A percentile compares a stretch with the other conserved stretches of the same genome.
Evolutionary conservation across 2,888 invertebrate species (phyloP).

Genomic region (Petrolisthes manimaculis): DNA sequence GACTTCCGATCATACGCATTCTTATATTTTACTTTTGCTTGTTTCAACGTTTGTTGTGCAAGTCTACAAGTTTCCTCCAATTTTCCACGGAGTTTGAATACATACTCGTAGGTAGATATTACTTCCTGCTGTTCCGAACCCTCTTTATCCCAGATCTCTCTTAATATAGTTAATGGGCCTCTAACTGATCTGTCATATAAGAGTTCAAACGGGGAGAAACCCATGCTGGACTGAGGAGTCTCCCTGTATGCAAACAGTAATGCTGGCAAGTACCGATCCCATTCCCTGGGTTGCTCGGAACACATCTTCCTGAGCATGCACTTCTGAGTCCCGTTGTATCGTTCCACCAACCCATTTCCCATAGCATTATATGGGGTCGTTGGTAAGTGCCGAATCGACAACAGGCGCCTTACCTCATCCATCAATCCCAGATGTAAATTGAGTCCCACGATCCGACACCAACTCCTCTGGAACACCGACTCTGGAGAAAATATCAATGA

Average conservation of each 20-base stretch:
- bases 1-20: not conserved
- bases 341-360: not conserved
- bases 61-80: not conserved
- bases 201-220: constrained; percentile 15
- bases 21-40: not conserved
- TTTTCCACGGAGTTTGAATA: not conserved
- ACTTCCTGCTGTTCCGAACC: not conserved
- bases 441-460: not conserved
- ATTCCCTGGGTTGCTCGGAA: constrained; percentile 6
- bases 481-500: not conserved
- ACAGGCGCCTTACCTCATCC: not conserved
- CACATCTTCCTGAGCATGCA: not conserved
- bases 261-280: not conserved
- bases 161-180: not conserved
- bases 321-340: not conserved
- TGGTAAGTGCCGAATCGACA: not conserved
- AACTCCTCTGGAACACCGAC: not conserved
- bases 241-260: constrained; percentile 8
- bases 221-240: not conserved
- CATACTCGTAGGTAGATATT: constrained; percentile 19
- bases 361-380: constrained; percentile 1
- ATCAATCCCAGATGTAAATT: constrained; percentile 13
- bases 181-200: constrained; percentile 8
- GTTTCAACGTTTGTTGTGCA: not conserved
- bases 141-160: constrained; percentile 10